Evolutionary conservation across 2,888 invertebrate genomes (phyloP), one percentile per base, ranked within the genome.

Genomic region (Lepidochitona cinerea): DNA sequence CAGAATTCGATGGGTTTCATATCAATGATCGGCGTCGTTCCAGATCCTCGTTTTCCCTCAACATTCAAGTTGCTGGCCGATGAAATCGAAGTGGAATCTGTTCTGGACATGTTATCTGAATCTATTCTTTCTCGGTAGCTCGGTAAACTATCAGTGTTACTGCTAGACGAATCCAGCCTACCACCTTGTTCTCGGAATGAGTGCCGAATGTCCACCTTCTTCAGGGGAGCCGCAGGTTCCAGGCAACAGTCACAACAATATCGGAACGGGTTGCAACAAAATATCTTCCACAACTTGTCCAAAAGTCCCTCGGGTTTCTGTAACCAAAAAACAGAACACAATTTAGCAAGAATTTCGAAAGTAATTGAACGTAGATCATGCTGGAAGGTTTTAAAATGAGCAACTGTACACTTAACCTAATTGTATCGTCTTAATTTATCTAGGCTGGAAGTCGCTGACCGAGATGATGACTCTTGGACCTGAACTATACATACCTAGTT

Each of bases 1-100:
- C 91, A 91, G 81, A 91, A 91, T 75, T 91, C 90, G 41, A 91
- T 91, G 5, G 91, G 90, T 68, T 90, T 90, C 88, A 90, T 88
- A 76, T 90, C 90, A 65, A 91, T 90, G 54, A 89, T 78, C 3
- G 89, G 89, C 5, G 89, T 89, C n/a, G 82, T 81, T 29, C 84
- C 84, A 12, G 84, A 81, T 23, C 82, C 76, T 37, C 81, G 79
- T 72, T 83, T 82, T 68, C 85, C 83, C 33, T 78, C 77, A 14
- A 37, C 66, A 35, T 80, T 81, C 49, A 82, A 75, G 65, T 80
- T 79, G 72, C 82, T 83, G 32, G 81, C 81, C 18, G 84, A 83
- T 12, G 81, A 79, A 14, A 29, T 49, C 29, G 84, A 85, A 5
- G 87, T 85, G 18, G 88, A 86, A 75, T 87, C 88, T 6, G 86